Conservation (phyloP, 2,888 invertebrate genomes). For the Nemurella pictetii region DNA sequence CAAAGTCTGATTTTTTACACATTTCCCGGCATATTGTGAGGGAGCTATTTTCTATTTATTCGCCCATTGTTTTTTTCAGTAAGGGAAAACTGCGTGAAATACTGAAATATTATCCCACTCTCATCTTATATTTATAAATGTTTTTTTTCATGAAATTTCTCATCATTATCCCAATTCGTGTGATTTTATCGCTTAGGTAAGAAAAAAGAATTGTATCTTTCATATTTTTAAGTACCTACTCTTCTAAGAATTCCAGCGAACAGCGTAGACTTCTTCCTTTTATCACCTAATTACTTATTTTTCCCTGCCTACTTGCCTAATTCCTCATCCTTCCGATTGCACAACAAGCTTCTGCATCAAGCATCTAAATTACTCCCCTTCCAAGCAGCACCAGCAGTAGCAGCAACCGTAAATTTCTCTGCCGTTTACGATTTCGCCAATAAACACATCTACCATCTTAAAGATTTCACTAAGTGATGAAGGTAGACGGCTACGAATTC, state of each 20-base stretch:
- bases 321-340: not conserved
- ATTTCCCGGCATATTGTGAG: not conserved
- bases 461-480: constrained; percentile 15
- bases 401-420: not conserved
- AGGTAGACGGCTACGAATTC: not conserved
- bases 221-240: no score
- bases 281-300: not conserved
- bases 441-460: not conserved
- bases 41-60: not conserved
- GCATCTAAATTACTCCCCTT: not conserved
- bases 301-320: not conserved
- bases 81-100: no score
- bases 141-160: no score
- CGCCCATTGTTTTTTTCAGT: not conserved
- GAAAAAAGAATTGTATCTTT: no score
- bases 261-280: not conserved
- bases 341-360: not conserved
- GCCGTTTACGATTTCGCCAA: constrained; percentile 11
- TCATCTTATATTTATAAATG: no score
- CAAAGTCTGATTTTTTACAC: not conserved
- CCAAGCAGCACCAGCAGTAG: not conserved
- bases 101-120: no score
- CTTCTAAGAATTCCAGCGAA: no score
- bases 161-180: no score
- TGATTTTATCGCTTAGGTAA: no score